phyloP scores from a whole-genome alignment of 1,140 invertebrate genomes.

The Hypsibius dujardini region DNA sequence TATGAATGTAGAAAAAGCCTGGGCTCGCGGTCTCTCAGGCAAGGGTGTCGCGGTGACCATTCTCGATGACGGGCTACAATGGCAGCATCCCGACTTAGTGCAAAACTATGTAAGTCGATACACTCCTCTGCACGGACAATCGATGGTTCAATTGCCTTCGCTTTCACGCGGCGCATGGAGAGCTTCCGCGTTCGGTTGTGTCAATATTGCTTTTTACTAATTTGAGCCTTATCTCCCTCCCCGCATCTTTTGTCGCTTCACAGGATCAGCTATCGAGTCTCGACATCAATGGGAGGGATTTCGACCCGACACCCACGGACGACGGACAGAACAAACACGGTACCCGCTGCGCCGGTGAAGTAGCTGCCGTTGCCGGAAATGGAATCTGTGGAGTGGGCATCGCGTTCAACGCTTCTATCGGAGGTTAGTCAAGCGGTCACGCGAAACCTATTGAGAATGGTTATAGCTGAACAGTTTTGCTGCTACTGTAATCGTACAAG shows the following conservation, averaged over 20 bases:
- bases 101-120: slow-evolving; percentile 33
- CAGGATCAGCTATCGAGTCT: slow-evolving; percentile 82
- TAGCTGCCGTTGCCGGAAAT: slow-evolving; percentile 30
- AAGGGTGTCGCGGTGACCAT: slow-evolving; percentile 32
- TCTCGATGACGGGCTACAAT: slow-evolving; percentile 36
- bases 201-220: too few species aligned
- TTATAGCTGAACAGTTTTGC: background rate
- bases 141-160: background rate
- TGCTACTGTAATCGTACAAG: background rate
- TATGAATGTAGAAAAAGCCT: slow-evolving; percentile 33
- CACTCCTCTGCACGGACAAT: background rate
- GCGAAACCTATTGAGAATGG: background rate
- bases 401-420: slow-evolving; percentile 29
- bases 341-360: slow-evolving; percentile 30
- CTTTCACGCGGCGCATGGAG: slow-evolving; percentile 8
- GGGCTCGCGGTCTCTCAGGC: slow-evolving; percentile 32
- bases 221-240: too few species aligned
- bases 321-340: slow-evolving; percentile 49
- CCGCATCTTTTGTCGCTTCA: slow-evolving; percentile 20
- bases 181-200: too few species aligned
- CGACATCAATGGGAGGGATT: slow-evolving; percentile 82
- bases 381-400: slow-evolving; percentile 30
- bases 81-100: slow-evolving; percentile 33
- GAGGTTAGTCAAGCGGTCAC: slow-evolving; percentile 25
- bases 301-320: slow-evolving; percentile 74